A percentile compares a stretch with the other conserved stretches of the same genome.
phyloP scores from a whole-genome alignment of 1,140 invertebrate species.

The Coelopa frigida region DNA sequence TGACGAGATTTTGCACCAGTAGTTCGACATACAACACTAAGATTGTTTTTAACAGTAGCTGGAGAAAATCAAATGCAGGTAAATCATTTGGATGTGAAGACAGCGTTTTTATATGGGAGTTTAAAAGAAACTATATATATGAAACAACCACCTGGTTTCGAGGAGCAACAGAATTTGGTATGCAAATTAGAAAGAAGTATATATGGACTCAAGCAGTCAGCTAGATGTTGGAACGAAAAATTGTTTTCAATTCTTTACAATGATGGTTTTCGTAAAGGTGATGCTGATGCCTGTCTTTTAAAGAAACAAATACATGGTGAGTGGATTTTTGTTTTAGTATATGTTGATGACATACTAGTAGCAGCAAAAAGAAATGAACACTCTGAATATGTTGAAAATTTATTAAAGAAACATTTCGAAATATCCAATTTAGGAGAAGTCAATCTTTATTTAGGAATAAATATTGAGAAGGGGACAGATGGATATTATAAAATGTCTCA shows the following conservation, averaged over 20 bases:
- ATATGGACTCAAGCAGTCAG: constrained; percentile 44
- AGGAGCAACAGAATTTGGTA: constrained; percentile 23
- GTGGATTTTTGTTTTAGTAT: constrained; percentile 1
- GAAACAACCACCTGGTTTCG: constrained; percentile 27
- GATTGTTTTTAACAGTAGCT: constrained; percentile 18
- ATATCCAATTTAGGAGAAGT: constrained; percentile 24
- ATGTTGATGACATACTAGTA: constrained; percentile 16
- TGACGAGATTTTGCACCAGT: constrained; percentile 30
- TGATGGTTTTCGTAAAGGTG: constrained; percentile 15
- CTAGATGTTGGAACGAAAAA: constrained; percentile 38
- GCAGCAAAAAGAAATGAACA: background rate
- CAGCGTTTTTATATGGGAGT: constrained; percentile 44
- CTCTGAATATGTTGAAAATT: background rate
- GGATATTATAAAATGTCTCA: constrained; percentile 10
- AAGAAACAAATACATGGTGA: background rate
- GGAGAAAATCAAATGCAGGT: constrained; percentile 10
- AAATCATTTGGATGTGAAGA: constrained; percentile 33
- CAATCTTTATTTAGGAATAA: constrained; percentile 26
- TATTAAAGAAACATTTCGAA: constrained; percentile 18
- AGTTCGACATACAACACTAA: constrained; percentile 21
- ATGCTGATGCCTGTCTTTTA: constrained; percentile 17
- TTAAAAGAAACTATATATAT: constrained; percentile 25
- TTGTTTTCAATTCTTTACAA: constrained; percentile 13
- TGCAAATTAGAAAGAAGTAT: constrained; percentile 29
- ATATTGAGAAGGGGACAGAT: constrained; percentile 15